Evolutionary conservation across 64 coral and sea anemone genomes (phyloP), one percentile per base, ranked within the genome.

Genomic region (Actinia tenebrosa): DNA sequence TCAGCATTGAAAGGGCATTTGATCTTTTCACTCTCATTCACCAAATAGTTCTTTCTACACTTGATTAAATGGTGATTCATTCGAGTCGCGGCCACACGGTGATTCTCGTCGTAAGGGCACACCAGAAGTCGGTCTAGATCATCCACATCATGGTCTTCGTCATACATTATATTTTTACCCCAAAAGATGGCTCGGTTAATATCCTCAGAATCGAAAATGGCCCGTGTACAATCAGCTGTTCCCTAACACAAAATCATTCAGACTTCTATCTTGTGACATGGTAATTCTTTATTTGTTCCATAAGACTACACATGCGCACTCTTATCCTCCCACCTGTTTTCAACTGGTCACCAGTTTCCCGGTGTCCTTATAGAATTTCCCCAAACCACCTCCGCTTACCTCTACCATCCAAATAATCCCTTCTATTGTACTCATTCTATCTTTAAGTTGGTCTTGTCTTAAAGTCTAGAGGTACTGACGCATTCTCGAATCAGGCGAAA

Each of bases 1-100:
- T 90, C 91, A 64, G 78, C 89, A 86, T 97, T 97, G 86, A 97
- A 97, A 69, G 94, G 91, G 88, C 94, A 97, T 97, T 90, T 97
- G 94, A 91, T 87, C 88, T 93, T 97, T 92, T 97, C 94, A 86
- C 30, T 88, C 87, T 95, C 94, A 85, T 45, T 87, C 80, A 93
- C 85, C 63, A 52, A 71, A 87, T 80, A 82, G 68, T 93, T 91
- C 86, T 84, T 89, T 91, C 88, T 93, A 84, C 94, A 93, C 79
- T 97, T 89, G 54, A 83, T 86, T 90, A 97, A 86, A 87, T 93
- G 91, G 86, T 58, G 85, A 78, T 81, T 87, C 94, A 90, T 93
- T 77, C 47, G 58, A 3, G 91, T 54, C 60, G 83, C 53, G 44
- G 87, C 63, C 54, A 90, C 80, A 52, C 80, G 71, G 52, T 97